Base-by-base conservation (phyloP, 1,140 invertebrate species). In the Reticulitermes speratus region DNA sequence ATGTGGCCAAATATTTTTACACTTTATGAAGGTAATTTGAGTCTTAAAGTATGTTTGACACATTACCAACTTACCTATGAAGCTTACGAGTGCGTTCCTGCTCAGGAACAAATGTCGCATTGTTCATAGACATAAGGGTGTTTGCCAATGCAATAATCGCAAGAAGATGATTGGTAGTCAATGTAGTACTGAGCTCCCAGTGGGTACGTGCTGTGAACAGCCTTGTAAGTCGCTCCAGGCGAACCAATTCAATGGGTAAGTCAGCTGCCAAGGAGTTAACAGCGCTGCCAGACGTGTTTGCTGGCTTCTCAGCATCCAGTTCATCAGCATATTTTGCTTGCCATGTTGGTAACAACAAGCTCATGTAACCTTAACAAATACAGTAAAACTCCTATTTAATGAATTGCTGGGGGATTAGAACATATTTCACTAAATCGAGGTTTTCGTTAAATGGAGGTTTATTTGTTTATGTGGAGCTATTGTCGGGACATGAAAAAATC, bases 41-140 rank as follows among this genome's bases (percentile, higher is more conserved):
- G 38, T 38, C 38, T 38, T 38, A 38, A 38, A 38, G 38, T 38
- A 38, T 38, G 38, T 38, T 5, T 38, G 38, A 38, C 5, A 38
- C 38, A 45, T 25, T 14, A 25, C 7, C 32, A 7, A 25, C 52
- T 32, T 44, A 87, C 87, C 95, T 94, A 88, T 96, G 94, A 89
- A 96, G 90, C 90, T 96, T 95, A 83, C 96, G 92, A 88, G 94
- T 95, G 38, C 96, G 92, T 90, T 97, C 96, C 90, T 96, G 96
- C 89, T 97, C 96, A 0, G 96, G 95, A 86, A 97, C 93, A 90
- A 99, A 99, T 32, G 97, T 97, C 45, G 98, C 97, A 89, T 97
- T 97, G 90, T 96, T 98, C 97, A 99, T 99, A 0, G 97, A 98
- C 97, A 99, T 99, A 32, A 99, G 92, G 0, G 99, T 99, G 91